Conservation (phyloP, 2,797 vertebrate species). For the Lepidocolaptes lacrymiger region DNA sequence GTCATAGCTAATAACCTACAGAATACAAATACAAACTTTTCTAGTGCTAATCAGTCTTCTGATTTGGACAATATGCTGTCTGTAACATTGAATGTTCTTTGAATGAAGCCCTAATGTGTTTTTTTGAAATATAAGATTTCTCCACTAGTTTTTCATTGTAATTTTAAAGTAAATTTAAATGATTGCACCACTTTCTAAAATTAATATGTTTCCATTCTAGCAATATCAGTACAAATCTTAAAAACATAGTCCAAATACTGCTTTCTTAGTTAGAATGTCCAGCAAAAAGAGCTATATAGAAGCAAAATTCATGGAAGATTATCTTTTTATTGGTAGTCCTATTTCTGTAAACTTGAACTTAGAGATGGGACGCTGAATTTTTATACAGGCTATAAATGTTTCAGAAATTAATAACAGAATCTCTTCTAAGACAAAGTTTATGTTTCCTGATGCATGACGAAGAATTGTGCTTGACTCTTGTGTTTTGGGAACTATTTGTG, state of each 20-base stretch:
- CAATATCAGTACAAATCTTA: neutral
- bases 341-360: neutral
- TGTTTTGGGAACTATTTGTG: neutral
- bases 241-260: neutral
- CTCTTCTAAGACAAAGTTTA: neutral
- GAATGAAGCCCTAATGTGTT: accelerated
- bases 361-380: neutral
- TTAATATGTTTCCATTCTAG: neutral
- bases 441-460: neutral
- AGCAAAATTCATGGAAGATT: neutral
- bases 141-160: neutral
- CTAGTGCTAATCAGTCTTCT: neutral
- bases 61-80: neutral
- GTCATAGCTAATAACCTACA: neutral
- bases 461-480: neutral
- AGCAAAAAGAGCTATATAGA: neutral
- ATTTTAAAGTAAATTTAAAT: neutral
- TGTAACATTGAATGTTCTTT: neutral
- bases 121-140: neutral
- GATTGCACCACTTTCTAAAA: neutral
- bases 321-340: neutral
- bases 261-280: neutral
- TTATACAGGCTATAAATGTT: neutral
- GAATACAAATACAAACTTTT: neutral
- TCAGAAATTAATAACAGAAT: neutral